Percentiles rank a stretch among this genome's conserved stretches.
phyloP scores from a whole-genome alignment of 2,797 vertebrate genomes.

The Xiphophorus birchmanni region DNA sequence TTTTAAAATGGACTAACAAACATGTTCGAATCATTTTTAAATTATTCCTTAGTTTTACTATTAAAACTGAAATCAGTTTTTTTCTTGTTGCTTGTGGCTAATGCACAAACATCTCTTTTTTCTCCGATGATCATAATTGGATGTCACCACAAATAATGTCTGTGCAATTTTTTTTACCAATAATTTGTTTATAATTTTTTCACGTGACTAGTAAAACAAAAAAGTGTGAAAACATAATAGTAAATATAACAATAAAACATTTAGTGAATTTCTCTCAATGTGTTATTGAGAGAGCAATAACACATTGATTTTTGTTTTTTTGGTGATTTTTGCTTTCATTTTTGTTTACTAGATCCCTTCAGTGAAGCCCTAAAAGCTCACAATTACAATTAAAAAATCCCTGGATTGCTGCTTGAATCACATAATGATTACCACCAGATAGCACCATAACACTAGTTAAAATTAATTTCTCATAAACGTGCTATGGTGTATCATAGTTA shows the following conservation, averaged over 20 bases:
- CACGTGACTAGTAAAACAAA: background rate
- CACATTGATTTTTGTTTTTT: background rate
- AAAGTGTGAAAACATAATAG: background rate
- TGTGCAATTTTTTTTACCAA: background rate
- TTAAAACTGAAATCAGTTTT: background rate
- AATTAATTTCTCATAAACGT: background rate
- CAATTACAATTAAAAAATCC: background rate
- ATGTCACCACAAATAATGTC: background rate
- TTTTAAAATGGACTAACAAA: background rate
- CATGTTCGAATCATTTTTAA: background rate
- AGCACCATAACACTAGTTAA: conserved; percentile 16
- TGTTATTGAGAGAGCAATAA: background rate
- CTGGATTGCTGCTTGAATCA: background rate
- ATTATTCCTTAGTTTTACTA: background rate
- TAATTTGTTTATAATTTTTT: background rate
- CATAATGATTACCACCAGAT: conserved; percentile 9
- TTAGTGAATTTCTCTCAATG: background rate
- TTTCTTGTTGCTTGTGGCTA: background rate
- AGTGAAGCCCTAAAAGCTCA: background rate
- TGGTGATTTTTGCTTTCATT: background rate
- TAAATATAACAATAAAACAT: background rate
- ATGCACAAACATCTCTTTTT: background rate
- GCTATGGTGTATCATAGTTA: background rate
- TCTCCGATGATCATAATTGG: background rate
- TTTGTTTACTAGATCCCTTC: background rate